A percentile compares a stretch with the other conserved stretches of the same genome.
phyloP scores from a whole-genome alignment of 2,888 invertebrate species.

The Resseliella maxima region DNA sequence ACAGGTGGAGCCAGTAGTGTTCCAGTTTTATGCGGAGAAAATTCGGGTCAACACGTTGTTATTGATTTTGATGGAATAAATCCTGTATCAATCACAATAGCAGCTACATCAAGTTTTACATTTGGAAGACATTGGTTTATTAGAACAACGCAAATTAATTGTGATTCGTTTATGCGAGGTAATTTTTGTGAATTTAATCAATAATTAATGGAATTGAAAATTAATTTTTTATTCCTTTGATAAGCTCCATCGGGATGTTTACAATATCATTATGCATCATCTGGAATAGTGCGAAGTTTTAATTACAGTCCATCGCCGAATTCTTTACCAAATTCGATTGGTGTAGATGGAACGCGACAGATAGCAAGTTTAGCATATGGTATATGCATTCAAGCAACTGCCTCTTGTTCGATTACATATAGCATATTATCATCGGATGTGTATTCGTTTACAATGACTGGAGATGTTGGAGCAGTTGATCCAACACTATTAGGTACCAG shows the following conservation, averaged over 20 bases:
- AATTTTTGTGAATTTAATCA: slow-evolving; percentile 59
- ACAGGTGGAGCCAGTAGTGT: slow-evolving; percentile 76
- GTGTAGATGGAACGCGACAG: slow-evolving; percentile 75
- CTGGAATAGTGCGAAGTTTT: slow-evolving; percentile 78
- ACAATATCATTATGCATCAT: slow-evolving; percentile 75
- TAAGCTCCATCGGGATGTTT: slow-evolving; percentile 85
- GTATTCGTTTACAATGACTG: slow-evolving; percentile 78
- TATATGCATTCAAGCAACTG: slow-evolving; percentile 79
- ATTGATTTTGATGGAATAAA: slow-evolving; percentile 77
- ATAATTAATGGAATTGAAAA: neutral
- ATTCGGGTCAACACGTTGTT: slow-evolving; percentile 82
- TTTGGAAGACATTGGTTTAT: slow-evolving; percentile 81
- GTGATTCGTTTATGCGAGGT: slow-evolving; percentile 73
- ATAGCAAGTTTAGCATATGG: slow-evolving; percentile 80
- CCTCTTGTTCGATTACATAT: slow-evolving; percentile 79
- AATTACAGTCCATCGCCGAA: slow-evolving; percentile 78
- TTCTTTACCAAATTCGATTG: slow-evolving; percentile 70
- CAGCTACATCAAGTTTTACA: slow-evolving; percentile 72
- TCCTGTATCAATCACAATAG: slow-evolving; percentile 77
- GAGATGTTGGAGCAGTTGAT: slow-evolving; percentile 76
- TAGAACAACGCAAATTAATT: slow-evolving; percentile 78
- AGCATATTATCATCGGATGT: slow-evolving; percentile 64
- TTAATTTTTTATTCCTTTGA: too few species aligned
- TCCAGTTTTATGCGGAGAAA: slow-evolving; percentile 82
- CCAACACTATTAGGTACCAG: slow-evolving; percentile 72